Evolutionary conservation across 1,140 invertebrate species (phyloP).

Genomic region (Lasioglossum baleicum): DNA sequence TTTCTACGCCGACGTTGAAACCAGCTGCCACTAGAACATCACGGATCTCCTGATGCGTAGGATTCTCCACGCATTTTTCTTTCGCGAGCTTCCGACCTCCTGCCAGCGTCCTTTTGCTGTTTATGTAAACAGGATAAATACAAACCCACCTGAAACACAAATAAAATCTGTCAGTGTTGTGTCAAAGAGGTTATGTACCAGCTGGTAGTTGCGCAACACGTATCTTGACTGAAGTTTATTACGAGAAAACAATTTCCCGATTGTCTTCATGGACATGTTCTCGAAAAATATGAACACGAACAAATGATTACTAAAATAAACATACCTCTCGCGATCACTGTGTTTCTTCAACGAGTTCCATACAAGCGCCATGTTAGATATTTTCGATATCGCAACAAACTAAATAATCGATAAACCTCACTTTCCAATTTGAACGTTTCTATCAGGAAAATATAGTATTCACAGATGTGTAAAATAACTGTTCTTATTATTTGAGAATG

Average conservation of each 20-base stretch:
- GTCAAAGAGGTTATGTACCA: constrained; percentile 35
- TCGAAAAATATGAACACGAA: background rate
- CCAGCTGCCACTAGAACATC: constrained; percentile 93
- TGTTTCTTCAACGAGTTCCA: constrained; percentile 84
- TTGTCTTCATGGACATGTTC: background rate
- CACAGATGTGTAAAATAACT: too few species aligned
- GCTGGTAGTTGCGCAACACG: background rate
- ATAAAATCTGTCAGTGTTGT: constrained; percentile 11
- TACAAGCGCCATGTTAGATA: constrained; percentile 66
- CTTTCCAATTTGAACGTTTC: background rate
- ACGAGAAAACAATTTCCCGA: background rate
- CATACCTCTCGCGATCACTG: constrained; percentile 83
- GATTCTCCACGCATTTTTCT: constrained; percentile 94
- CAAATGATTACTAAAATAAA: background rate
- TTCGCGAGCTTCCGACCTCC: constrained; percentile 93
- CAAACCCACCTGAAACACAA: constrained; percentile 92
- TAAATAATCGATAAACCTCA: background rate
- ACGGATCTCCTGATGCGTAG: constrained; percentile 94
- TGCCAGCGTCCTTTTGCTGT: constrained; percentile 93
- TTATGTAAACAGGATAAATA: constrained; percentile 97
- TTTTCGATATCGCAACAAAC: background rate
- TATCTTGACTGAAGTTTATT: constrained; percentile 1
- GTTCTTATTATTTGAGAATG: too few species aligned
- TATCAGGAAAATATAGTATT: background rate
- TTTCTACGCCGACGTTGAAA: constrained; percentile 93